These are phyloP conservation scores for Actinemys pallida DNA, from an alignment of 2,113 vertebrate species.

Conservation along the genomic window DNA sequence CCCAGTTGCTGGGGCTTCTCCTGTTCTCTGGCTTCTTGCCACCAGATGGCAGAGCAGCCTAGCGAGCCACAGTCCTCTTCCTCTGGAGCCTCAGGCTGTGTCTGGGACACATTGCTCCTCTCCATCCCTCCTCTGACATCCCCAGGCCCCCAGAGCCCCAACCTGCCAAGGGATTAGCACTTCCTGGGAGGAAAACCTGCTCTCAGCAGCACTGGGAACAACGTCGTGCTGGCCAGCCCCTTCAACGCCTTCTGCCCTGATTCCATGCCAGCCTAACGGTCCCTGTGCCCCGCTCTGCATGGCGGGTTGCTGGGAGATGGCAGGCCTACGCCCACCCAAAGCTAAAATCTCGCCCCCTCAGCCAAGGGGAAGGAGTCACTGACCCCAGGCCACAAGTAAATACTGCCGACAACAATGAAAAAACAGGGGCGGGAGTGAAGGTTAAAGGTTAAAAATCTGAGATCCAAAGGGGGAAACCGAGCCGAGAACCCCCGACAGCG, in stretches of 20 bases:
- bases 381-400: neutral
- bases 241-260: neutral
- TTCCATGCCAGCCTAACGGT: neutral
- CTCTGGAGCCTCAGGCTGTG: neutral
- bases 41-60: slow-evolving; percentile 51
- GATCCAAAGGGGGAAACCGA: too few species aligned
- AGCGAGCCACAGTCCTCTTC: neutral
- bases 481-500: too few species aligned
- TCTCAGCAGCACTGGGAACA: neutral
- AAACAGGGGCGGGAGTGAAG: too few species aligned
- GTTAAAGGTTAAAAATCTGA: too few species aligned
- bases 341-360: neutral
- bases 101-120: neutral
- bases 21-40: neutral
- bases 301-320: neutral
- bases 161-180: too few species aligned
- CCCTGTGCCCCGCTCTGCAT: neutral
- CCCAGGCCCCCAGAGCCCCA: neutral
- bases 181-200: too few species aligned
- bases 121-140: too few species aligned
- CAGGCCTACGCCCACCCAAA: too few species aligned
- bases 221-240: too few species aligned
- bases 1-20: neutral
- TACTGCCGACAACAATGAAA: neutral
- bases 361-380: neutral